These are phyloP conservation scores for Xiphorhynchus elegans DNA, from an alignment of 2,113 vertebrate genomes.

Conservation along the genomic window DNA sequence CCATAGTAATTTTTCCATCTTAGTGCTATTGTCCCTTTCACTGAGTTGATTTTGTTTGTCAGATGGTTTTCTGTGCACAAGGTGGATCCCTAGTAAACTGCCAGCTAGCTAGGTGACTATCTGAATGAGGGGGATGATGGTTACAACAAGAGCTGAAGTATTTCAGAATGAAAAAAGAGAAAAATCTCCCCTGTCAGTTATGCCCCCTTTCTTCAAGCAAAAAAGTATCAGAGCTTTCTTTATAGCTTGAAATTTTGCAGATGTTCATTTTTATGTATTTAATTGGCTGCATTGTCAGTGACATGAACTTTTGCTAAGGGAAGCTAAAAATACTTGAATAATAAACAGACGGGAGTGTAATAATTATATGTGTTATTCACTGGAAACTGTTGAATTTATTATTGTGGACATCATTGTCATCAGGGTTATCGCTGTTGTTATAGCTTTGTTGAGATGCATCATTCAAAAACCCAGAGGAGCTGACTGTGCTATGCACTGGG, in stretches of 20 bases:
- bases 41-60: not conserved
- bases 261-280: constrained; percentile 34
- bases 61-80: not conserved
- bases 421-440: not conserved
- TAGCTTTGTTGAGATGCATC: not conserved
- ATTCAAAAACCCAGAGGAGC: not conserved
- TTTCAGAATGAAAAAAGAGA: not conserved
- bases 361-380: constrained; percentile 34
- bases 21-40: not conserved
- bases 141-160: not conserved
- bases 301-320: constrained; percentile 31
- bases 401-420: not conserved
- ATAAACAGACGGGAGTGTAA: constrained; percentile 10
- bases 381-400: constrained; percentile 38
- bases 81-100: constrained; percentile 1
- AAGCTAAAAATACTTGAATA: constrained; percentile 48
- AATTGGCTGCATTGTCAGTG: constrained; percentile 18
- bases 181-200: not conserved
- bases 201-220: not conserved
- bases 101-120: not conserved
- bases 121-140: not conserved
- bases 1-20: not conserved
- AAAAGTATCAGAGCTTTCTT: not conserved
- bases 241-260: constrained; percentile 7
- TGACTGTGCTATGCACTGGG: not conserved